These are phyloP conservation scores for Numenius phaeopus DNA, from an alignment of 2,797 vertebrate genomes.

Conservation along the genomic window DNA sequence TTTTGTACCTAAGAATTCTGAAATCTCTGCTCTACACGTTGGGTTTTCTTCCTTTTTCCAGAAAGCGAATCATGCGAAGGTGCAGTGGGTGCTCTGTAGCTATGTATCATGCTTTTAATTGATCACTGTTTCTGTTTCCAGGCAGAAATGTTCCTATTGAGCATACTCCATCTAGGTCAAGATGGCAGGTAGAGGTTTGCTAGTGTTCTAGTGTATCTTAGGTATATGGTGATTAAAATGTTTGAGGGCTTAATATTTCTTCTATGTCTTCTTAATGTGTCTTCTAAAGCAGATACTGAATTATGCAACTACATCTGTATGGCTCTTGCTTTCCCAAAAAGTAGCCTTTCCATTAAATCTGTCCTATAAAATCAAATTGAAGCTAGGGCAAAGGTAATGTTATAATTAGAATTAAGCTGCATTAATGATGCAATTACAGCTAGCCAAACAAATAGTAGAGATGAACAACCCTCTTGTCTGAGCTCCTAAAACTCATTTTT, in stretches of 20 bases:
- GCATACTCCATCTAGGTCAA: background rate
- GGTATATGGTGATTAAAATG: background rate
- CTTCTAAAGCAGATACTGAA: background rate
- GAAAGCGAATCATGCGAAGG: background rate
- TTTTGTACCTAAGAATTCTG: background rate
- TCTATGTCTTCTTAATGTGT: background rate
- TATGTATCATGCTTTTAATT: background rate
- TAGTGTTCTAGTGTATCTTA: background rate
- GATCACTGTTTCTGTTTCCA: background rate
- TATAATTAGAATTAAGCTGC: background rate
- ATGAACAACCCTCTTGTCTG: background rate
- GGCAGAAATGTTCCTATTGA: background rate
- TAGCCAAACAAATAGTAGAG: background rate
- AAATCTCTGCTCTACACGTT: background rate
- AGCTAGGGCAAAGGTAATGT: background rate
- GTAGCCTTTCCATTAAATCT: background rate
- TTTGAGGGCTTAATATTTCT: background rate
- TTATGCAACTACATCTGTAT: background rate
- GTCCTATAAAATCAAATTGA: background rate
- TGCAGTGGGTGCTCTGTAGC: background rate
- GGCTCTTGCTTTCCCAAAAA: background rate
- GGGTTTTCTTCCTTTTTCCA: background rate
- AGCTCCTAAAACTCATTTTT: background rate
- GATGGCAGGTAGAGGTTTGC: background rate
- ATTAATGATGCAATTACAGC: background rate